These are phyloP conservation scores for Lordiphosa fenestrarum DNA, from an alignment of 2,888 invertebrate genomes.

Conservation along the genomic window DNA sequence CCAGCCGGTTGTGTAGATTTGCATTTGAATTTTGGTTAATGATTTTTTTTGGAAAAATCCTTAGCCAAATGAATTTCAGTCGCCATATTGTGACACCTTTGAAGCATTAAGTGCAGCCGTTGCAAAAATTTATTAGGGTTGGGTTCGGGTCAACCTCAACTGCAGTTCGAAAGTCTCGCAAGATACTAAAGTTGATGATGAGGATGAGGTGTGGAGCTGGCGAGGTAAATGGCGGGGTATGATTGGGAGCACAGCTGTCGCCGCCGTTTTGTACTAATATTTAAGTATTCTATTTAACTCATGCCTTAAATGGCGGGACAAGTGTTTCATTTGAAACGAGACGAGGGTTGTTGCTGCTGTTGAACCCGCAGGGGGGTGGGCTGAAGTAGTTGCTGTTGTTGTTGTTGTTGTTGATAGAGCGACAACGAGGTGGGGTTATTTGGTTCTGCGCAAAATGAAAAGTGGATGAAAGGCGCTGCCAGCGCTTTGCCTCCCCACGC, in stretches of 20 bases:
- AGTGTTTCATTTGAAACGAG: conserved; percentile 48
- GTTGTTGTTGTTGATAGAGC: conserved; percentile 39
- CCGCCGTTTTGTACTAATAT: conserved; percentile 53
- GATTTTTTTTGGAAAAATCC: conserved; percentile 11
- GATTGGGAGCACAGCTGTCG: conserved; percentile 52
- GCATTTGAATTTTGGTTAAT: conserved; percentile 22
- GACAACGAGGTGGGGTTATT: conserved; percentile 27
- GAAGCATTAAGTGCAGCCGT: conserved; percentile 58
- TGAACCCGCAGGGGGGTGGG: conserved; percentile 19
- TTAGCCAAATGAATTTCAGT: no score
- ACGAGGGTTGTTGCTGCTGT: conserved; percentile 19
- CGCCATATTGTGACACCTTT: no score
- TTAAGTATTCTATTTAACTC: conserved; percentile 75
- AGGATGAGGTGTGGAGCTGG: neutral
- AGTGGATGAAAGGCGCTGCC: conserved; percentile 70
- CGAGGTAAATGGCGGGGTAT: conserved; percentile 3
- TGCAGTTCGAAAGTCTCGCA: conserved; percentile 11
- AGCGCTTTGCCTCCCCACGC: conserved; percentile 20
- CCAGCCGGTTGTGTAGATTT: conserved; percentile 27
- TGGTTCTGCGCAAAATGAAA: conserved; percentile 66
- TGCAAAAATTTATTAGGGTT: conserved; percentile 25
- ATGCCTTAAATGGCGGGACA: conserved; percentile 74
- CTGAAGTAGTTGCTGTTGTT: conserved; percentile 33
- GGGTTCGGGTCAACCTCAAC: conserved; percentile 52
- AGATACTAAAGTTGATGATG: conserved; percentile 15